Evolutionary conservation across 2,797 vertebrate species (phyloP).

Genomic region (Enteromius argenteus): DNA sequence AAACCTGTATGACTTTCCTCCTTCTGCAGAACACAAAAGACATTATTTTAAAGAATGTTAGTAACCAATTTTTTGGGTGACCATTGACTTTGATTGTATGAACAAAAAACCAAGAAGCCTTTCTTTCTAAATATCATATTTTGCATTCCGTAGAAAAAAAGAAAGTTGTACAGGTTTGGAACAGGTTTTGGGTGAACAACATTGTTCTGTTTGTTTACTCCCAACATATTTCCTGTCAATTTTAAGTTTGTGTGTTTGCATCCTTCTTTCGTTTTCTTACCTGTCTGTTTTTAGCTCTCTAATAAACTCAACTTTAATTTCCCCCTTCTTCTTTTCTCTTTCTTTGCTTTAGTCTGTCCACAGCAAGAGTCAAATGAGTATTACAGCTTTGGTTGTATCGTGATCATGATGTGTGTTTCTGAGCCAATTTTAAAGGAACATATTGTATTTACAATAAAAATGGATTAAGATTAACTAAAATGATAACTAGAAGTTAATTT

Average conservation of each 20-base stretch:
- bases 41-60: background rate
- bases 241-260: constrained; percentile 51
- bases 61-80: background rate
- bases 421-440: too few species aligned
- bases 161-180: background rate
- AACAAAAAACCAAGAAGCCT: background rate
- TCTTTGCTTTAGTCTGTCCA: constrained; percentile 54
- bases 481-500: background rate
- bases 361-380: constrained; percentile 37
- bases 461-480: background rate
- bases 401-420: background rate
- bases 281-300: constrained; percentile 64
- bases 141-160: background rate
- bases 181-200: constrained; percentile 3
- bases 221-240: constrained; percentile 49
- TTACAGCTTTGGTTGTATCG: background rate
- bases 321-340: constrained; percentile 63
- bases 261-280: constrained; percentile 37
- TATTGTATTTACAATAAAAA: background rate
- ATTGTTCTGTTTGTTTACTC: constrained; percentile 41
- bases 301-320: constrained; percentile 76
- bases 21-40: background rate
- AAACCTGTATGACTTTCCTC: background rate
- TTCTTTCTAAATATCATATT: background rate
- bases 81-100: background rate